A percentile compares a stretch with the other conserved stretches of the same genome.
Evolutionary conservation across 2,113 vertebrate species (phyloP).

Genomic region (Mobula hypostoma): DNA sequence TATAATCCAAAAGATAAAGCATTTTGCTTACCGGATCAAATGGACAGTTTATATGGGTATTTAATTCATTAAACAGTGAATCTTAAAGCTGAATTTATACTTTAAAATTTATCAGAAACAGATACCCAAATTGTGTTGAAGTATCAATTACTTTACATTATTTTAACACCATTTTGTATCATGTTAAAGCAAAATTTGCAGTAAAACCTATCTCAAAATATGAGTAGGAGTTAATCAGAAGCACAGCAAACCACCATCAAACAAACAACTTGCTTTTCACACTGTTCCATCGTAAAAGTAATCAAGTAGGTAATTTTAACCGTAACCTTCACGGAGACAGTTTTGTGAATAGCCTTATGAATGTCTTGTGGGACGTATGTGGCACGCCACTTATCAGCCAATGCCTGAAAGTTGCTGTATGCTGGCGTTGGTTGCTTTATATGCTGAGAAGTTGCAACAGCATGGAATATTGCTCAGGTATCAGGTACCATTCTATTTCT

Average conservation of each 20-base stretch:
- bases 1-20: neutral
- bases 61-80: neutral
- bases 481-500: too few species aligned
- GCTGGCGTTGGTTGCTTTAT: too few species aligned
- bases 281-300: neutral
- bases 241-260: neutral
- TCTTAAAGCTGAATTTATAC: neutral
- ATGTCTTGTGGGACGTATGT: too few species aligned
- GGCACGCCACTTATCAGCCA: too few species aligned
- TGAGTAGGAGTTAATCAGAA: neutral
- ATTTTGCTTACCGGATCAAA: neutral
- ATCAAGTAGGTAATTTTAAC: neutral
- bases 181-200: neutral
- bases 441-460: too few species aligned
- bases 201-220: neutral
- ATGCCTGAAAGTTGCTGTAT: too few species aligned
- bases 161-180: neutral
- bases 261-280: neutral
- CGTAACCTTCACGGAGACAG: neutral
- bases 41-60: neutral
- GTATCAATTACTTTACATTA: neutral
- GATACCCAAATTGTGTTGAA: neutral
- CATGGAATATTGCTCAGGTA: too few species aligned
- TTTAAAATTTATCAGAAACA: neutral
- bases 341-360: neutral